Percentiles rank a stretch among this genome's conserved stretches.
These are phyloP conservation scores for Heliconius cydno DNA, from an alignment of 2,888 invertebrate genomes.

Conservation along the genomic window DNA sequence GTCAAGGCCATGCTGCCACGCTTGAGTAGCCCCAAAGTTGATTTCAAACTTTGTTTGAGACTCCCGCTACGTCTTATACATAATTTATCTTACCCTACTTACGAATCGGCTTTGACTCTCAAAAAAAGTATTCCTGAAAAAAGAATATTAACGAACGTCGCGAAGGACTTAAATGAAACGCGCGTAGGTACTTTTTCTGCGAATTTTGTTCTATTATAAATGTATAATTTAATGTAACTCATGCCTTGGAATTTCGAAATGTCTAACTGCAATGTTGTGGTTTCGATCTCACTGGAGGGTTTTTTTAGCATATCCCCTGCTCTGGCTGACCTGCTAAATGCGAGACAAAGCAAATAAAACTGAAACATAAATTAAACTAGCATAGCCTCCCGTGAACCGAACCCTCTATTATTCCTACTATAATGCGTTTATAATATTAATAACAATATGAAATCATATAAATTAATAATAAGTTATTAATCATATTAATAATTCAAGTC, in stretches of 20 bases:
- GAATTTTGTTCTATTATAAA: not conserved
- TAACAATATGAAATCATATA: no score
- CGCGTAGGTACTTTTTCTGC: not conserved
- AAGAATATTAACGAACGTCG: slow-evolving; percentile 8
- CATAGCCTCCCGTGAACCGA: no score
- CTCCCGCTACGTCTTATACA: not conserved
- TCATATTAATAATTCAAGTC: no score
- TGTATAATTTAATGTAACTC: not conserved
- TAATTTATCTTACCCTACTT: slow-evolving; percentile 11
- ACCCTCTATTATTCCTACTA: no score
- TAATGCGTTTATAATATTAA: no score
- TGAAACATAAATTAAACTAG: no score
- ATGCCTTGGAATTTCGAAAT: not conserved
- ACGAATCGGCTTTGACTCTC: slow-evolving; percentile 2
- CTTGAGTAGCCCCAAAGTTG: slow-evolving; percentile 30
- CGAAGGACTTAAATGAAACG: not conserved
- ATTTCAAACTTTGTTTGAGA: slow-evolving; percentile 27
- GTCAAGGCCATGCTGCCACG: slow-evolving; percentile 36
- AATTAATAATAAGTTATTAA: no score
- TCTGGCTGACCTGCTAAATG: no score
- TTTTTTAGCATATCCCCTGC: no score
- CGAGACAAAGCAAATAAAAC: no score
- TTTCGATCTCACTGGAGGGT: no score
- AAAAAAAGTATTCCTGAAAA: not conserved
- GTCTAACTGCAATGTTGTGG: no score